These are phyloP conservation scores for Trididemnum miniatum DNA, from an alignment of 23 tunicate species.

Conservation along the genomic window DNA sequence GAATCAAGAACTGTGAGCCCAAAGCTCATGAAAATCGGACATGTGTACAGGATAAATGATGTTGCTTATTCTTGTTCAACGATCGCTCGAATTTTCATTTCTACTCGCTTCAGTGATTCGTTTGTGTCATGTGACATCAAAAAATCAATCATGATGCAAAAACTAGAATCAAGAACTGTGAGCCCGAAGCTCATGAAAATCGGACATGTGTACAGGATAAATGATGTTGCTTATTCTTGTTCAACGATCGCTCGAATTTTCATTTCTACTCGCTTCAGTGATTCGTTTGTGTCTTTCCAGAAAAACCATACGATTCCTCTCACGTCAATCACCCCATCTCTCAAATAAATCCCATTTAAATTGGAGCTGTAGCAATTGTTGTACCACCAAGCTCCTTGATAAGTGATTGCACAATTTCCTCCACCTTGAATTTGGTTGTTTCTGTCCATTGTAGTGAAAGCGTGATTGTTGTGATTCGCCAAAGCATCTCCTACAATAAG, in stretches of 20 bases:
- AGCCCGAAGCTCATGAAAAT: no score
- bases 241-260: not conserved
- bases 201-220: no score
- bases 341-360: not conserved
- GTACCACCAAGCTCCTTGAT: not conserved
- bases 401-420: not conserved
- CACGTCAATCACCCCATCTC: not conserved
- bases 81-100: not conserved
- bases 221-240: no score
- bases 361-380: not conserved
- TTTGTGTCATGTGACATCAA: no score
- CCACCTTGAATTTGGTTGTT: not conserved
- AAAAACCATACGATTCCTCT: not conserved
- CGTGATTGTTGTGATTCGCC: not conserved
- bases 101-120: not conserved
- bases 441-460: not conserved
- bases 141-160: no score
- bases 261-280: not conserved
- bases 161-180: no score
- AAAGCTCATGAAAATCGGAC: no score
- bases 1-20: no score
- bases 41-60: no score
- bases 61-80: no score
- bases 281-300: not conserved
- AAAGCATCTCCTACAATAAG: not conserved